Conservation (phyloP, 2,113 vertebrate genomes). For the Scalopus aquaticus region DNA sequence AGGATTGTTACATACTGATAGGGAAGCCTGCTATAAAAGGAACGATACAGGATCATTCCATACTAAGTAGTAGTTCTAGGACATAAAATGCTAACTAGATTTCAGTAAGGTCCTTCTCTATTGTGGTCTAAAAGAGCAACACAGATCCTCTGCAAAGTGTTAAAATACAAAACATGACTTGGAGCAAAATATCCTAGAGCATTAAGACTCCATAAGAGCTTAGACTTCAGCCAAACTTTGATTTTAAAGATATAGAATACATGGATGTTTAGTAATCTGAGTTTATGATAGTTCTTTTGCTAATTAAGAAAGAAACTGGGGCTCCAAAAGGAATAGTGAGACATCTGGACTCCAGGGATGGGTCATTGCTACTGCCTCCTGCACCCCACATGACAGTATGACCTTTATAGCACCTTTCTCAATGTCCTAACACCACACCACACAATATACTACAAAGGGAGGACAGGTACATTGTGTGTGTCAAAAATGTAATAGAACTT, state of each 20-base stretch:
- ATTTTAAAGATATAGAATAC: background rate
- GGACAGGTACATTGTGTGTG: background rate
- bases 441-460: background rate
- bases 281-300: background rate
- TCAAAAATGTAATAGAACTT: background rate
- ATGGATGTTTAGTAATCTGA: background rate
- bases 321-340: background rate
- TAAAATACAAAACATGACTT: background rate
- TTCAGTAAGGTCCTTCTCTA: background rate
- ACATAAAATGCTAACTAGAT: background rate
- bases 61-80: background rate
- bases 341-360: background rate
- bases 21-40: background rate
- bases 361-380: background rate
- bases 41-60: background rate
- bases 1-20: background rate
- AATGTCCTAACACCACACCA: background rate
- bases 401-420: background rate
- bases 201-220: background rate
- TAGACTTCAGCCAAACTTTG: background rate
- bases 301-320: background rate
- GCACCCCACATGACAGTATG: background rate
- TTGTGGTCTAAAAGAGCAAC: background rate
- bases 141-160: background rate
- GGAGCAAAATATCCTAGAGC: background rate